These are phyloP conservation scores for Thermophis baileyi DNA, from an alignment of 2,113 vertebrate species.

Conservation along the genomic window DNA sequence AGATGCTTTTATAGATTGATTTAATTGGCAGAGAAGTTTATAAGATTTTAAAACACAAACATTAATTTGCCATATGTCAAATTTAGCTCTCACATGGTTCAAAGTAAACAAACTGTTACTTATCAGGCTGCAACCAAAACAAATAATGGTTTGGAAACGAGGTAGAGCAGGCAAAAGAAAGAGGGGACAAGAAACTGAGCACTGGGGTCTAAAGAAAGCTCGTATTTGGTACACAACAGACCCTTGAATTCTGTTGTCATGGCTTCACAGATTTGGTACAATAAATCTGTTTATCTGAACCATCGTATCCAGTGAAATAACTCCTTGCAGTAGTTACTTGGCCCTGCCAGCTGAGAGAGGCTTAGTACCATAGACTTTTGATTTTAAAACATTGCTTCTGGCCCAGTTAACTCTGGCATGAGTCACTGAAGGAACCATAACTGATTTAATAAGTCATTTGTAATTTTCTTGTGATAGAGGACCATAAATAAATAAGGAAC, in stretches of 20 bases:
- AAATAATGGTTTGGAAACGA: not conserved
- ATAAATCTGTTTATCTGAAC: not conserved
- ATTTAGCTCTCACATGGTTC: not conserved
- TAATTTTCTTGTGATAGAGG: not conserved
- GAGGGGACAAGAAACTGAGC: not conserved
- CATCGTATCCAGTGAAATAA: not conserved
- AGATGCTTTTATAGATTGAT: not conserved
- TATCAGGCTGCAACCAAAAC: not conserved
- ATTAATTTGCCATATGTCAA: not conserved
- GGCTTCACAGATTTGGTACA: not conserved
- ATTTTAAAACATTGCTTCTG: not conserved
- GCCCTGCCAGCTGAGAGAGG: not conserved
- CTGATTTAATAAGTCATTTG: not conserved
- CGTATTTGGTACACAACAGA: not conserved
- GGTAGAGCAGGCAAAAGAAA: not conserved
- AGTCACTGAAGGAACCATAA: not conserved
- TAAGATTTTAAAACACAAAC: not conserved
- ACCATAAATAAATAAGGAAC: not conserved
- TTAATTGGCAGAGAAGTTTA: not conserved
- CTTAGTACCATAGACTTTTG: not conserved
- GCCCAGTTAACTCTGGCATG: not conserved
- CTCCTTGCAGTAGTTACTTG: not conserved
- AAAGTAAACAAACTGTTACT: not conserved
- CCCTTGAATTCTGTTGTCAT: not conserved
- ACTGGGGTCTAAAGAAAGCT: not conserved